Conservation (phyloP, 1,140 invertebrate species). For the Trichonephila clavipes region DNA sequence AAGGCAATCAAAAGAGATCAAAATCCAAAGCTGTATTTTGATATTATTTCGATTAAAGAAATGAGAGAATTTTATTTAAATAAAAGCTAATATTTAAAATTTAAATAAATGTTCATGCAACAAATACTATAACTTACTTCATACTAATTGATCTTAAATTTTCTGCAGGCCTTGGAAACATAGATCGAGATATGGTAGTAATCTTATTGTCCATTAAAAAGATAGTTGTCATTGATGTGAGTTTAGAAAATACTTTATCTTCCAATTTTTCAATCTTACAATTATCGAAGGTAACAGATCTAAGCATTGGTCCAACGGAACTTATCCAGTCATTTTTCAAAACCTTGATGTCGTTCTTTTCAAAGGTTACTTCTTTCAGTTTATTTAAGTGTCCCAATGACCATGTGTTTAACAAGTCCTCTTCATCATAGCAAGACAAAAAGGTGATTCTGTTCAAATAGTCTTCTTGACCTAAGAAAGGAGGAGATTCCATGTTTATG, state of each 20-base stretch:
- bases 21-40: too few relatives aligned
- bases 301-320: constrained; percentile 31
- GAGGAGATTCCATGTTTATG: constrained; percentile 41
- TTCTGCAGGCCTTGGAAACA: constrained; percentile 65
- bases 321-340: constrained; percentile 65
- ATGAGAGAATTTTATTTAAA: not conserved
- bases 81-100: not conserved
- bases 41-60: too few relatives aligned
- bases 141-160: constrained; percentile 55
- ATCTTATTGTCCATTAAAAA: constrained; percentile 65
- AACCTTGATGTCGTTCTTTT: constrained; percentile 48
- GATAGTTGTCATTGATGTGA: constrained; percentile 54
- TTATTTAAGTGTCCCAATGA: constrained; percentile 31
- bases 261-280: constrained; percentile 56
- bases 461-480: constrained; percentile 49
- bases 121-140: constrained; percentile 35
- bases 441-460: constrained; percentile 55
- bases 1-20: too few relatives aligned
- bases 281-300: constrained; percentile 61
- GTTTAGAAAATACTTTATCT: constrained; percentile 60
- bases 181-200: constrained; percentile 15
- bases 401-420: not conserved
- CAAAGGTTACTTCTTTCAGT: constrained; percentile 57
- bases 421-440: constrained; percentile 58
- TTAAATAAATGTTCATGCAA: not conserved